These are phyloP conservation scores for Acromyrmex heyeri DNA, from an alignment of 1,140 invertebrate species.

Conservation along the genomic window DNA sequence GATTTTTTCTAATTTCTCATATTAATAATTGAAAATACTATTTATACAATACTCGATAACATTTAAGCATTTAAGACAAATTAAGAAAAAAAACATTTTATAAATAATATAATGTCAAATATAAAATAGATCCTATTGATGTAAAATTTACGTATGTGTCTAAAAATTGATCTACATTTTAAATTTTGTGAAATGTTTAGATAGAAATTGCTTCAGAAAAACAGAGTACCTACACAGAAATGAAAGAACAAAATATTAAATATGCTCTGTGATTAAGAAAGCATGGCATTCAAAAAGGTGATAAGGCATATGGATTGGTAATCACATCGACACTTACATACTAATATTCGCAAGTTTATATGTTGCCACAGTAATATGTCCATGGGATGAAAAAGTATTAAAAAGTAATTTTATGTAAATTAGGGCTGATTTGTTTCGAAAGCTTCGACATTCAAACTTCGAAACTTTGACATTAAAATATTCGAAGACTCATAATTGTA, in stretches of 20 bases:
- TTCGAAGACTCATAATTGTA: too few species aligned
- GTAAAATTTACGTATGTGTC: not conserved
- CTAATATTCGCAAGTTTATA: constrained; percentile 85
- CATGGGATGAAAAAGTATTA: constrained; percentile 64
- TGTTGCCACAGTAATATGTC: constrained; percentile 79
- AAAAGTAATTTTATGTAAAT: constrained; percentile 33
- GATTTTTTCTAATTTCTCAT: not conserved
- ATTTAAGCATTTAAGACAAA: not conserved
- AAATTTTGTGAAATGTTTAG: constrained; percentile 14
- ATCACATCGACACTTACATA: constrained; percentile 84
- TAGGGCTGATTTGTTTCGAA: too few species aligned
- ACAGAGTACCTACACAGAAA: constrained; percentile 35
- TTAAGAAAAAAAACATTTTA: not conserved
- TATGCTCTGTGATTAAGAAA: constrained; percentile 47
- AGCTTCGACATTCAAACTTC: too few species aligned
- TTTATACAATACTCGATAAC: not conserved
- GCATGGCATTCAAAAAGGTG: constrained; percentile 82
- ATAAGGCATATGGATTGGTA: constrained; percentile 77
- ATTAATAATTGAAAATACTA: not conserved
- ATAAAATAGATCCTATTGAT: not conserved
- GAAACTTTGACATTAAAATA: too few species aligned
- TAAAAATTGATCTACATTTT: not conserved
- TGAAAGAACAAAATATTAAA: constrained; percentile 49
- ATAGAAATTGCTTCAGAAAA: constrained; percentile 10
- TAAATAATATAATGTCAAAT: not conserved